A percentile compares a stretch with the other conserved stretches of the same genome.
Evolutionary conservation across 2,113 vertebrate species (phyloP).

Genomic region (Anthoscopus minutus): DNA sequence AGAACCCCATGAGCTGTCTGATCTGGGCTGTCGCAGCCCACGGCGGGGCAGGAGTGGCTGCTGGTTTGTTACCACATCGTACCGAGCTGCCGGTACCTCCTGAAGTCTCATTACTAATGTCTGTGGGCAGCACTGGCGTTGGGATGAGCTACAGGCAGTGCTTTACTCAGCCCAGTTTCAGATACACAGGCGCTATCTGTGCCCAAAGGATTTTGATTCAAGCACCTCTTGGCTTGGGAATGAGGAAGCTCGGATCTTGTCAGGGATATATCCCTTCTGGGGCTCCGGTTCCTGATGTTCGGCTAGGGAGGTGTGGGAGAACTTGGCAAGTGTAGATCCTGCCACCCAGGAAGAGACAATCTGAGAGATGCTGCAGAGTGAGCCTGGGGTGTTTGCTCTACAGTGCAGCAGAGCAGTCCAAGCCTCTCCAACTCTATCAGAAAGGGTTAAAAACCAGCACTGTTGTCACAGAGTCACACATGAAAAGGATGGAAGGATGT

Average conservation of each 20-base stretch:
- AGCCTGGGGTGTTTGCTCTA: background rate
- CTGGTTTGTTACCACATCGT: accelerated
- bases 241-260: background rate
- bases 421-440: accelerated
- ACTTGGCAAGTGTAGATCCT: background rate
- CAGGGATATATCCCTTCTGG: background rate
- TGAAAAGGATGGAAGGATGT: background rate
- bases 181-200: background rate
- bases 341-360: background rate
- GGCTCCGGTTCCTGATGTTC: background rate
- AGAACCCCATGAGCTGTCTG: background rate
- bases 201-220: background rate
- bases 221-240: background rate
- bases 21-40: background rate
- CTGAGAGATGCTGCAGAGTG: background rate
- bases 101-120: background rate
- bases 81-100: background rate
- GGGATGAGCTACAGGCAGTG: background rate
- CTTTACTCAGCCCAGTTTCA: background rate
- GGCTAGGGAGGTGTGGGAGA: background rate
- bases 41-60: background rate
- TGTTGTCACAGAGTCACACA: accelerated
- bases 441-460: background rate
- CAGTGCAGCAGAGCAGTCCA: background rate
- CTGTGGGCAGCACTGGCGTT: background rate